Conservation (phyloP, 2,888 invertebrate genomes). For the Acronicta aceris region DNA sequence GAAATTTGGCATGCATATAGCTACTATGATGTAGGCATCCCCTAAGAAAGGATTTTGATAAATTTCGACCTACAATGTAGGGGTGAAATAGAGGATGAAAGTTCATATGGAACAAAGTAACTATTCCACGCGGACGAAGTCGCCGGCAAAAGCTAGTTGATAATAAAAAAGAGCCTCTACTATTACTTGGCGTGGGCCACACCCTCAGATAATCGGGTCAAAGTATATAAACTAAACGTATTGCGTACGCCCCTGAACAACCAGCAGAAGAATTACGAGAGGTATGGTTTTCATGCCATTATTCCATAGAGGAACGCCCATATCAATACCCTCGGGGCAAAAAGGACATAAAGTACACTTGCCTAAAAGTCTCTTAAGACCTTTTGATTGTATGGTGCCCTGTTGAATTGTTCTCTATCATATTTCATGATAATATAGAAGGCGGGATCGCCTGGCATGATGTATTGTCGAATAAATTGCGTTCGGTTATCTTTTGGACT, state of each 20-base stretch:
- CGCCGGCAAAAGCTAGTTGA: no score
- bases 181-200: no score
- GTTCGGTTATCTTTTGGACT: constrained; percentile 36
- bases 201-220: no score
- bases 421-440: constrained; percentile 39
- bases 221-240: not conserved
- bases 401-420: constrained; percentile 24
- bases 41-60: no score
- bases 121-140: no score
- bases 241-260: not conserved
- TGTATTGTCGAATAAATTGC: constrained; percentile 46
- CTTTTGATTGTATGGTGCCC: constrained; percentile 4
- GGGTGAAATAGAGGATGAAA: no score
- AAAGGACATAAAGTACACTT: not conserved
- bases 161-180: no score
- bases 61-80: no score
- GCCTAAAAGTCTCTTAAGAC: not conserved
- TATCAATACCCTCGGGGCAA: not conserved
- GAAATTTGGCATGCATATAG: no score
- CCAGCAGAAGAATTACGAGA: not conserved
- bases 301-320: not conserved
- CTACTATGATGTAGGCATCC: no score
- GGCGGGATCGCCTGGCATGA: constrained; percentile 28
- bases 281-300: not conserved
- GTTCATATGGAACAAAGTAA: no score